A percentile compares a stretch with the other conserved stretches of the same genome.
Conservation (phyloP, 2,888 invertebrate species). For the Mythimna loreyi region DNA sequence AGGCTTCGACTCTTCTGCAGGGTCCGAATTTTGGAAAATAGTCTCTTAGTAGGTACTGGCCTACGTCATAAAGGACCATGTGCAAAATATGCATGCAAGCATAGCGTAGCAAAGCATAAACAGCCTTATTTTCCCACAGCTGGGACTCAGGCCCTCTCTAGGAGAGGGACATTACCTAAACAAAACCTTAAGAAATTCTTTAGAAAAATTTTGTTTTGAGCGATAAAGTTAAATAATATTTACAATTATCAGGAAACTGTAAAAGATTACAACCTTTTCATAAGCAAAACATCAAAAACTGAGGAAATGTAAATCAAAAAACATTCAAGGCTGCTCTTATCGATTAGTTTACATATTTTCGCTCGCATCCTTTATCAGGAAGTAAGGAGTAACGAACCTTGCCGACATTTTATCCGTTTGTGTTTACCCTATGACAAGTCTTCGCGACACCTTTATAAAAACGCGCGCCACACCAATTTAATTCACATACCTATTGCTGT, state of each 20-base stretch:
- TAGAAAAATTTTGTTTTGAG: neutral
- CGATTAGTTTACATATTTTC: constrained; percentile 82
- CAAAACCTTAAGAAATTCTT: constrained; percentile 6
- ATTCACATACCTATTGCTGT: constrained; percentile 73
- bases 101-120: too few species aligned
- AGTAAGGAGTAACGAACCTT: constrained; percentile 84
- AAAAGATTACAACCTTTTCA: constrained; percentile 40
- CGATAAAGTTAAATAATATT: constrained; percentile 15
- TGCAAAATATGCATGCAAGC: too few species aligned
- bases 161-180: constrained; percentile 10
- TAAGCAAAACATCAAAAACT: constrained; percentile 51
- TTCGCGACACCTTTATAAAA: constrained; percentile 80
- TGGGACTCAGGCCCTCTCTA: too few species aligned
- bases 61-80: too few species aligned
- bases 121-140: too few species aligned
- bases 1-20: too few species aligned
- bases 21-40: too few species aligned
- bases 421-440: constrained; percentile 82
- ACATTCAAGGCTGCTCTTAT: constrained; percentile 80
- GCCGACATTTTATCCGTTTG: constrained; percentile 65
- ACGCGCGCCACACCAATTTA: constrained; percentile 66
- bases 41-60: too few species aligned
- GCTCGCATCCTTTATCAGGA: constrained; percentile 83
- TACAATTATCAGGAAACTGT: constrained; percentile 19
- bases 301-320: constrained; percentile 69